A percentile compares a stretch with the other conserved stretches of the same genome.
Conservation (phyloP, 2,888 invertebrate species). For the Zygothrica quintamaculata region DNA sequence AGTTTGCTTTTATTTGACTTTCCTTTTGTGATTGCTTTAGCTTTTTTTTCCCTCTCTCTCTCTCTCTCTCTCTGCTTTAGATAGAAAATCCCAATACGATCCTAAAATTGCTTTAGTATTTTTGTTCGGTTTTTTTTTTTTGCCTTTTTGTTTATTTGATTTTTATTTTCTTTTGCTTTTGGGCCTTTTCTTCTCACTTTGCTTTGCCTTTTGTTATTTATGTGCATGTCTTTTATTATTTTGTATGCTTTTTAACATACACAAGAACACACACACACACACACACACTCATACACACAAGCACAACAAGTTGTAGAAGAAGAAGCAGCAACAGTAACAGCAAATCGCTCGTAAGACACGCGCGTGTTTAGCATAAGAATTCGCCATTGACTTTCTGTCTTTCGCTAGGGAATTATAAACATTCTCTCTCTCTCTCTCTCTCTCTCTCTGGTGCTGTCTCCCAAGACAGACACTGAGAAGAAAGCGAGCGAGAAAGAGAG, state of each 20-base stretch:
- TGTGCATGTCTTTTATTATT: constrained; percentile 64
- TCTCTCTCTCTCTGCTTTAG: background rate
- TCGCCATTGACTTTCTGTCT: constrained; percentile 32
- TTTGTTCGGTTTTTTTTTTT: too few relatives aligned
- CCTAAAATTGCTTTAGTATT: constrained; percentile 47
- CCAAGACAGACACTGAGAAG: constrained; percentile 8
- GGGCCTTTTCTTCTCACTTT: constrained; percentile 19
- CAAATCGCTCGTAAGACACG: constrained; percentile 66
- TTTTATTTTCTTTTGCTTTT: constrained; percentile 61
- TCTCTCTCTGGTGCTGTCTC: constrained; percentile 23
- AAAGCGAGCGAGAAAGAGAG: background rate
- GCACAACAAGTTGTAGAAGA: constrained; percentile 22
- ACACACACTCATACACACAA: background rate
- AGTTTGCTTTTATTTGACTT: constrained; percentile 40
- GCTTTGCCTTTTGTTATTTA: constrained; percentile 67
- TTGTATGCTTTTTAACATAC: constrained; percentile 60
- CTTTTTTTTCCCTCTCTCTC: constrained; percentile 6
- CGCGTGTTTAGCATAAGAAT: constrained; percentile 76
- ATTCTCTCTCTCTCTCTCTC: too few relatives aligned
- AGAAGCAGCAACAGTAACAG: constrained; percentile 26
- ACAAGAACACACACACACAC: constrained; percentile 23
- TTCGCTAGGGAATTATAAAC: constrained; percentile 63
- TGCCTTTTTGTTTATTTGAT: constrained; percentile 66
- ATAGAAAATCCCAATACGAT: constrained; percentile 42
- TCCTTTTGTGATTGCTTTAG: constrained; percentile 37